Base-by-base conservation (phyloP, 2,113 vertebrate species). In the Dolichallabes microphthalmus region DNA sequence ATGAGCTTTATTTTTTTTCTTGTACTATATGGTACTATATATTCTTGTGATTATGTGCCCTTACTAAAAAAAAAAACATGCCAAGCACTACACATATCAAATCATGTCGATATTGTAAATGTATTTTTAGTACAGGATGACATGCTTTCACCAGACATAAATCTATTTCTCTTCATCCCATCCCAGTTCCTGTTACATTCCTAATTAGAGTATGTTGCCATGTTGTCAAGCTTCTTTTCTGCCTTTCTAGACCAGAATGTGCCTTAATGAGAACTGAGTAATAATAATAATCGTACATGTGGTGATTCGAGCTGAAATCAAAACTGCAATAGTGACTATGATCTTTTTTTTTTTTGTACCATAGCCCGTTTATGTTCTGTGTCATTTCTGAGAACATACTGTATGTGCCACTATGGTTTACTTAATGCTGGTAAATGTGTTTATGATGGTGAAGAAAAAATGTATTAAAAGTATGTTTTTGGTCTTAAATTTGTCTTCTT, bases 181-280 rank as follows among this genome's bases (percentile, higher is more conserved):
- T 45, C 32, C 14, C 25, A 57, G 10, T 81, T 83, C 61, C 73
- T n/a, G 19, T 84, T 15, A 17, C 81, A 20, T 15, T 95, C 64
- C 53, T 20, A 74, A 55, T 81, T 30, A 52, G 17, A n/a, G 64
- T 73, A 50, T 76, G 55, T 66, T 64, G 32, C 79, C 60, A 68
- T 87, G 58, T 80, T 75, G 74, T 82, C 45, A 87, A 85, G 52
- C 57, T 85, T 86, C 57, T 74, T 83, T 71, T 83, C 68, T 91
- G 88, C 88, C 89, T 92, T 91, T 86, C 87, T 85, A 83, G 80
- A 88, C 92, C 92, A 85, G 84, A 55, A 87, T 92, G 92, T 93
- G 93, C 92, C 93, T 93, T 94, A 91, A 88, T 87, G 76, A 86
- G 69, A 85, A 12, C 50, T 20, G 66, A 82, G 55, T 77, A 88